A percentile compares a stretch with the other conserved stretches of the same genome.
Conservation (phyloP, 1,140 invertebrate species). For the Drosophila athabasca region DNA sequence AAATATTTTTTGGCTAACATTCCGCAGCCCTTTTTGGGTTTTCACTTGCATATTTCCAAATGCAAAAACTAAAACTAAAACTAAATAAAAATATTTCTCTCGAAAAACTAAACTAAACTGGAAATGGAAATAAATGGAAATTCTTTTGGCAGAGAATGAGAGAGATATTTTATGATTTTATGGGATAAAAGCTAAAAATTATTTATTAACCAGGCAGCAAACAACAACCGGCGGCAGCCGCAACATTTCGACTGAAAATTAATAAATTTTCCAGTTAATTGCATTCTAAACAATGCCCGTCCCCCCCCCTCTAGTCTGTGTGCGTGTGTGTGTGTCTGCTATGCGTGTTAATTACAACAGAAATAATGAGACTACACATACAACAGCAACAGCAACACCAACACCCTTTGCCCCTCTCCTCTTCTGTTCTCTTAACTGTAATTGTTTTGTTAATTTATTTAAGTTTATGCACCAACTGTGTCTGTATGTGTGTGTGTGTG, state of each 20-base stretch:
- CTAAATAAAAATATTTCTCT: background rate
- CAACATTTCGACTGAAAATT: slow-evolving; percentile 45
- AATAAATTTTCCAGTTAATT: slow-evolving; percentile 70
- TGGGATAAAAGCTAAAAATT: slow-evolving; percentile 15
- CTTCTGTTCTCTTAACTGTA: slow-evolving; percentile 20
- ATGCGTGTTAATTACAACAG: slow-evolving; percentile 68
- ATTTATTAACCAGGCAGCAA: slow-evolving; percentile 18
- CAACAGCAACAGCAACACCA: slow-evolving; percentile 29
- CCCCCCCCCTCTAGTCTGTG: too few species aligned
- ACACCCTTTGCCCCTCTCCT: background rate
- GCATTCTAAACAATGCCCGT: slow-evolving; percentile 46
- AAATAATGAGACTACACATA: slow-evolving; percentile 46
- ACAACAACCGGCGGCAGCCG: slow-evolving; percentile 20
- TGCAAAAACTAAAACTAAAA: background rate
- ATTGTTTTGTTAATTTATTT: slow-evolving; percentile 80
- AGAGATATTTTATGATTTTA: background rate
- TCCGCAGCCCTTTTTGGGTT: background rate
- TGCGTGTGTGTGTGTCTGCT: slow-evolving; percentile 42
- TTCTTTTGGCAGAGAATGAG: too few species aligned
- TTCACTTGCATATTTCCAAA: background rate
- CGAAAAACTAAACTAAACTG: background rate
- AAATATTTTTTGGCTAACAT: slow-evolving; percentile 1
- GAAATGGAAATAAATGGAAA: background rate
- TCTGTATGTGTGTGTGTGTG: too few species aligned
- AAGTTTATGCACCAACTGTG: slow-evolving; percentile 57